A percentile compares a stretch with the other conserved stretches of the same genome.
These are phyloP conservation scores for Caenorhabditis sinica DNA, from an alignment of 2,888 invertebrate species.

Conservation along the genomic window DNA sequence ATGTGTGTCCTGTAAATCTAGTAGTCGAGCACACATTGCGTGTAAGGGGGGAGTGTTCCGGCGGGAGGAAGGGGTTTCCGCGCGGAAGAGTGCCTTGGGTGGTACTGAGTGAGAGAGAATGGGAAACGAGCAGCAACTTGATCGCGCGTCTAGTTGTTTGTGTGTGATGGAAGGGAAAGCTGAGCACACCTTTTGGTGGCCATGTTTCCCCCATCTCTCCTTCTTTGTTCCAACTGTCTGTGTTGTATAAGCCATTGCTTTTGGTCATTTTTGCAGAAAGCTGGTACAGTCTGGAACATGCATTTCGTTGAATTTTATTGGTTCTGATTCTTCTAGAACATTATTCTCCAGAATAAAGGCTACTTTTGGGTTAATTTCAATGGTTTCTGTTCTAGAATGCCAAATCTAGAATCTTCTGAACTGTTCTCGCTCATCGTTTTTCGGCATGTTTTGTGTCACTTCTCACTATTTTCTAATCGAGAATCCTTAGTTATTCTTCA, in stretches of 20 bases:
- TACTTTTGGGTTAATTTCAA: too few species aligned
- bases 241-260: not conserved
- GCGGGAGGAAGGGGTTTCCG: constrained; percentile 36
- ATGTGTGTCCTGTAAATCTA: constrained; percentile 55
- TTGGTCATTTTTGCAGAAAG: too few species aligned
- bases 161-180: constrained; percentile 16
- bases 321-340: too few species aligned
- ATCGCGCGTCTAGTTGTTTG: constrained; percentile 32
- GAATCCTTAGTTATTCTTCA: too few species aligned
- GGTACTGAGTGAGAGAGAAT: constrained; percentile 25
- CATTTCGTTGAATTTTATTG: too few species aligned
- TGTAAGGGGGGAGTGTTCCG: constrained; percentile 15
- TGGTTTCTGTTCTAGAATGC: too few species aligned
- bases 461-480: too few species aligned
- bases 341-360: too few species aligned
- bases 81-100: constrained; percentile 10
- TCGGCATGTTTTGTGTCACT: too few species aligned
- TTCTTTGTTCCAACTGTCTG: not conserved
- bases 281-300: too few species aligned
- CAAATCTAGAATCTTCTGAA: too few species aligned
- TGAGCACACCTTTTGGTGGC: constrained; percentile 35
- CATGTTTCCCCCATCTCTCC: constrained; percentile 9
- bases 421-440: too few species aligned
- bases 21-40: constrained; percentile 55
- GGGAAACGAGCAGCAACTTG: constrained; percentile 51